A percentile compares a stretch with the other conserved stretches of the same genome.
These are phyloP conservation scores for Taeniopygia guttata DNA, from an alignment of 2,797 vertebrate species.

Conservation along the genomic window DNA sequence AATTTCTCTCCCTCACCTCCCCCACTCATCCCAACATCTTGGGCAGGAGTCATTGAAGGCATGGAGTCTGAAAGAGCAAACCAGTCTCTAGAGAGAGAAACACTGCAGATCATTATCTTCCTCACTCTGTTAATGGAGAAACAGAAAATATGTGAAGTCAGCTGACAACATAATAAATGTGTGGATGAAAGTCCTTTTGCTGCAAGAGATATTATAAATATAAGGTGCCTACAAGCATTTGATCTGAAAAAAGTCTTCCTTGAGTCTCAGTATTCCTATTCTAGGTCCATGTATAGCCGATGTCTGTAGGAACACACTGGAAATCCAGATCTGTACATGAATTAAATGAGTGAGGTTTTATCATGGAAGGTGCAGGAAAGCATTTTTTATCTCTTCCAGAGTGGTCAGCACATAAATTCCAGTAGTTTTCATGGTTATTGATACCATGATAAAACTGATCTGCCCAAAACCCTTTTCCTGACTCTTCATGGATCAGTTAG, in stretches of 20 bases:
- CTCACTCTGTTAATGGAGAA: slow-evolving; percentile 12
- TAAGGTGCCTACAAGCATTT: background rate
- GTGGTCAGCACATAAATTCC: background rate
- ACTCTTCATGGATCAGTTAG: background rate
- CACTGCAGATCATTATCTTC: background rate
- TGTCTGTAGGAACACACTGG: background rate
- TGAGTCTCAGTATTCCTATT: background rate
- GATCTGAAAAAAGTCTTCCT: background rate
- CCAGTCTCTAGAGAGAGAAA: slow-evolving; percentile 3
- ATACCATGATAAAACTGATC: background rate
- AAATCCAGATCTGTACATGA: background rate
- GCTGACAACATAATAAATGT: background rate
- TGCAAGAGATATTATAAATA: background rate
- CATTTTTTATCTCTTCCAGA: background rate
- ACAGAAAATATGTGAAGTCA: background rate
- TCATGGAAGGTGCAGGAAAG: background rate
- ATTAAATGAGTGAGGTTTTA: background rate
- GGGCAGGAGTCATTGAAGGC: background rate
- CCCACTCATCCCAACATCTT: background rate
- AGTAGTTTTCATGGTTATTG: background rate
- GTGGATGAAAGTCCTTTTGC: slow-evolving; percentile 6
- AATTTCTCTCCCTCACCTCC: background rate
- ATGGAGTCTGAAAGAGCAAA: slow-evolving; percentile 22
- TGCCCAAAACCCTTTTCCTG: background rate
- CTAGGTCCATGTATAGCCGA: background rate